Base-by-base conservation (phyloP, 2,113 vertebrate genomes). In the Oceanites oceanicus region DNA sequence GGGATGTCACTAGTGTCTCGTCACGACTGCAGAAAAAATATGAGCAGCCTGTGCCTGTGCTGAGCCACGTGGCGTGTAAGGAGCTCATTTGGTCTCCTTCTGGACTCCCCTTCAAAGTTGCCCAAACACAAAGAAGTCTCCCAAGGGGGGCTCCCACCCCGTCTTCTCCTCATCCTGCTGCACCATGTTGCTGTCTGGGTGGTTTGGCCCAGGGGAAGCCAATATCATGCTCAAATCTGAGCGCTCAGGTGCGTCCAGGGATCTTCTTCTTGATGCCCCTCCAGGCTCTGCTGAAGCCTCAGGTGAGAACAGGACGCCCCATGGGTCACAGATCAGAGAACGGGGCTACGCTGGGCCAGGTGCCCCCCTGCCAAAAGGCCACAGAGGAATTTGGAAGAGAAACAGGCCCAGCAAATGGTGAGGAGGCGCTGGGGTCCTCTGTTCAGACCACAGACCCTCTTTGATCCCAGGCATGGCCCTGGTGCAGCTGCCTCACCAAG, bases 291-390 rank as follows among this genome's bases (percentile, higher is more conserved):
- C 56, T 56, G 73, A 74, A 85, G n/a, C 61, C 61, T 70, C 38
- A 22, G 55, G 25, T 58, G 50, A 71, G 55, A 71, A 74, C 38
- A 16, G 23, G 30, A 58, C 77, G n/a, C 21, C 26, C 36, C 10
- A 34, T 0, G 2, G 77, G 36, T n/a, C 55, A 52, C 30, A 62
- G 42, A 50, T 38, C 38, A 67, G 62, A 71, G 76, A 77, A 50
- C 0, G 4, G 23, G 34, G 45, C 45, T 83, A 13, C 0, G 0
- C 0, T 29, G 52, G 52, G 52, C 73, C 73, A 36, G 19, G 20
- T 78, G 19, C 36, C 53, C 23, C 32, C 66, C 49, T 63, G 13
- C 38, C 22, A 61, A 76, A 90, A 66, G 44, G 19, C 32, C 42
- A n/a, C 17, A 36, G 50, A 78, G 16, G 27, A 59, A 8, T 42